Base-by-base conservation (phyloP, 2,888 invertebrate species). In the Mythimna pallens region DNA sequence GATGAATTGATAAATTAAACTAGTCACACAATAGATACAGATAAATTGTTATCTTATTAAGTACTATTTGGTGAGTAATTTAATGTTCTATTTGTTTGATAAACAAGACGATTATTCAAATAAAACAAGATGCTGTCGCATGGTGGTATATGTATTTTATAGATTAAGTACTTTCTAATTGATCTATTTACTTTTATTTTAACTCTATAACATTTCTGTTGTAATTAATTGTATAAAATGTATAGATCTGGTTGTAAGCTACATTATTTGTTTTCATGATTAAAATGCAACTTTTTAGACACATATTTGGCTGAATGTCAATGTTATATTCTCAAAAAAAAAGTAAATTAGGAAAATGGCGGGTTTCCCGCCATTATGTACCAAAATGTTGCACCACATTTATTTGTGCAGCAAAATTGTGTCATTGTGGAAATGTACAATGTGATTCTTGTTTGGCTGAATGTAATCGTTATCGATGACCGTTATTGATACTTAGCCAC, bases 11-110 rank as follows among this genome's bases (percentile, higher is more conserved):
- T 36, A 58, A 30, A 73, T 70, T 84, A 59, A 73, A 62, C 71
- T 82, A 82, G 82, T 82, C 75, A 52, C 76, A 68, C 50, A 70
- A 64, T 68, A 70, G 55, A 65, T 58, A 68, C 64, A 70, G 65
- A 61, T 76, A 79, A 62, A 47, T 68, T 65, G 50, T 66, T 70
- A 66, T 69, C 70, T 61, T 70, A 62, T 63, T 54, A 57, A n/a
- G 54, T 73, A 64, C 77, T 75, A 73, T 74, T 79, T 68, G 74
- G 76, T 82, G 80, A 82, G 80, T 82, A 63, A 80, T 70, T 65
- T 73, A 70, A 71, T 74, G 68, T 62, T 52, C 50, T 65, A 57
- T 55, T 63, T 25, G 25, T 59, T 72, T 40, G 55, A 22, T 64
- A 76, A 52, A 61, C 55, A 59, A 25, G 25, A 34, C 50, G 54